These are phyloP conservation scores for Tenebrosternarchus preto DNA, from an alignment of 2,113 vertebrate genomes.

Conservation along the genomic window DNA sequence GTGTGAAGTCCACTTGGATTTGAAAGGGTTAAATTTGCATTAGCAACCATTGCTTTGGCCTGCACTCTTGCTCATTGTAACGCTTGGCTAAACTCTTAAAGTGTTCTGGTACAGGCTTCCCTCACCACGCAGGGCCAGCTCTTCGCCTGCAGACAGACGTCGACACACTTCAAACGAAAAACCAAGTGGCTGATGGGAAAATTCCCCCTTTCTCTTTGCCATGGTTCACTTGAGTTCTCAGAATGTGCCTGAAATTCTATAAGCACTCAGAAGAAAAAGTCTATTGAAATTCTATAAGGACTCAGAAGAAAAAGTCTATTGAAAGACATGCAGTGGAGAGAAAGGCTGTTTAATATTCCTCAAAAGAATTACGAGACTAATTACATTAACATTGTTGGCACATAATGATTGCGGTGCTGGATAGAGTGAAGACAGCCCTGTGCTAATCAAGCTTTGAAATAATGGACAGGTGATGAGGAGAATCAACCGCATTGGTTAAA, in stretches of 20 bases:
- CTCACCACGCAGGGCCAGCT: conserved; percentile 52
- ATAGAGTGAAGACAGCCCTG: conserved; percentile 39
- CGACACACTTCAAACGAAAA: conserved; percentile 47
- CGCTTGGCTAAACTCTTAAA: conserved; percentile 61
- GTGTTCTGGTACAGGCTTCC: conserved; percentile 54
- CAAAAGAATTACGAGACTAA: conserved; percentile 53
- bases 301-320: conserved; percentile 43
- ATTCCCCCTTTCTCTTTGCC: conserved; percentile 12
- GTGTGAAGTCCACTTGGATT: conserved; percentile 62
- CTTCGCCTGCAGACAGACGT: conserved; percentile 24
- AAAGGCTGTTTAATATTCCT: conserved; percentile 46
- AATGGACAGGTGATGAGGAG: conserved; percentile 48
- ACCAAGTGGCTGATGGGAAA: conserved; percentile 47
- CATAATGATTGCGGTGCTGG: conserved; percentile 46
- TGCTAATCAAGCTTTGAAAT: conserved; percentile 52
- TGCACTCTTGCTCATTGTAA: conserved; percentile 69
- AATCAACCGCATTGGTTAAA: conserved; percentile 14
- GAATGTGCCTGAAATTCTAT: conserved; percentile 54
- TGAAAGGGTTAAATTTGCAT: conserved; percentile 71
- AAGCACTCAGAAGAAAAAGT: conserved; percentile 38
- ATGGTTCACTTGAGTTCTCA: conserved; percentile 45
- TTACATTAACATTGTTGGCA: conserved; percentile 59
- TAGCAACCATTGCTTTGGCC: conserved; percentile 52
- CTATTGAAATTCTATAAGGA: conserved; percentile 57
- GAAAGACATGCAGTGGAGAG: conserved; percentile 43